Evolutionary conservation across 2,113 vertebrate genomes (phyloP).

Genomic region (Notarius quadriscutis): DNA sequence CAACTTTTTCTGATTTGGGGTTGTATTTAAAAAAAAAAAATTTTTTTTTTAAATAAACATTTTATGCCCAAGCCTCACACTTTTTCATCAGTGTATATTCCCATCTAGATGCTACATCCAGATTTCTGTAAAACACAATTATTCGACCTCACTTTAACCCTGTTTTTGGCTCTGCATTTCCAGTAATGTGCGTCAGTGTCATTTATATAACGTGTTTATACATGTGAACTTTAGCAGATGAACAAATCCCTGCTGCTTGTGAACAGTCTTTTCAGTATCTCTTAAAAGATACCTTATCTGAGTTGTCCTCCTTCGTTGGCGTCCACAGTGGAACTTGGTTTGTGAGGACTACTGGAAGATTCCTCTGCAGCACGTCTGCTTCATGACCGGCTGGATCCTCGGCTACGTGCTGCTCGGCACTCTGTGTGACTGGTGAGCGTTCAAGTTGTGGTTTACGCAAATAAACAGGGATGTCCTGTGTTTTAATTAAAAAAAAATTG

Average conservation of each 20-base stretch:
- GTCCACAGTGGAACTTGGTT: conserved; percentile 79
- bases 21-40: no score
- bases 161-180: not conserved
- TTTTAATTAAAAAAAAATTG: no score
- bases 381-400: conserved; percentile 81
- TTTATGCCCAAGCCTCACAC: not conserved
- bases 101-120: not conserved
- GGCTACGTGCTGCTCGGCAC: conserved; percentile 79
- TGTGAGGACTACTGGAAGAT: conserved; percentile 82
- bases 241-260: conserved; percentile 3
- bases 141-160: not conserved
- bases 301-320: not conserved
- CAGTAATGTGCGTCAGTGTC: not conserved
- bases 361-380: conserved; percentile 79
- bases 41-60: not conserved
- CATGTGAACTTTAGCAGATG: conserved; percentile 10
- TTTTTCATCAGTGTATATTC: no score
- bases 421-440: conserved; percentile 80
- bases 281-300: not conserved
- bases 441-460: not conserved
- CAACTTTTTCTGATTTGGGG: no score
- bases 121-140: not conserved
- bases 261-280: not conserved
- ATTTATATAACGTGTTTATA: not conserved
- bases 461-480: not conserved